Percentiles rank a stretch among this genome's conserved stretches.
These are phyloP conservation scores for Dromius quadrimaculatus DNA, from an alignment of 2,888 invertebrate species.

Conservation along the genomic window DNA sequence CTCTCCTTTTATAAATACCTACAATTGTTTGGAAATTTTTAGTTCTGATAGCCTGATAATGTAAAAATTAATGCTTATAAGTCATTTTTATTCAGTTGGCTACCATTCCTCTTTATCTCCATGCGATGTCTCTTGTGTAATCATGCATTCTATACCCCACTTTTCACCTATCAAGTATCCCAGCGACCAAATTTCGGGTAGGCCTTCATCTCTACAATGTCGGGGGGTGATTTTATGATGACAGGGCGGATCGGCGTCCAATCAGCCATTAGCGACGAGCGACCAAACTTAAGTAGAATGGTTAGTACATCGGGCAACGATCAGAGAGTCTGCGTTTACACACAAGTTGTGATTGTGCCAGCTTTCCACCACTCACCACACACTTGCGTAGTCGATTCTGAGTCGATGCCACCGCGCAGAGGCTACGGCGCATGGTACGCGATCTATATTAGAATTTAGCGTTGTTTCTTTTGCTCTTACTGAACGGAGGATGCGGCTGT, in stretches of 20 bases:
- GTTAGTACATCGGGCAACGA: conserved; percentile 28
- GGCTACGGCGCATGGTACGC: conserved; percentile 22
- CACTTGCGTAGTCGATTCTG: too few species aligned
- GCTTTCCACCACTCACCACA: conserved; percentile 40
- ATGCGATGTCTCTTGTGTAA: too few species aligned
- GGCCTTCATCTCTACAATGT: conserved; percentile 2
- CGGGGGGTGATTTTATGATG: conserved; percentile 42
- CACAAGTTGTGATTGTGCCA: conserved; percentile 37
- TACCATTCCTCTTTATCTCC: too few species aligned
- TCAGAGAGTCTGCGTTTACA: conserved; percentile 15
- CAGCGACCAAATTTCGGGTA: conserved; percentile 13
- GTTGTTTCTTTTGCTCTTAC: neutral
- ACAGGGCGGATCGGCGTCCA: conserved; percentile 45
- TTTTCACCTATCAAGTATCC: too few species aligned
- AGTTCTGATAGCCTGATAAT: too few species aligned
- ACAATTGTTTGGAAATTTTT: too few species aligned
- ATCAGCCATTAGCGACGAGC: conserved; percentile 44
- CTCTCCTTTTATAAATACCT: too few species aligned
- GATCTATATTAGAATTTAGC: conserved; percentile 31
- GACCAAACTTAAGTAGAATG: conserved; percentile 16
- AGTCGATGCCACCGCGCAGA: too few species aligned
- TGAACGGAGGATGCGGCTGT: neutral
- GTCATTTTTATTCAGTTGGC: too few species aligned
- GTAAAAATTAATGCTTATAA: too few species aligned
- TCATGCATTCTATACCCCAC: too few species aligned